phyloP scores from a whole-genome alignment of 2,888 invertebrate species.

The Laspeyria flexula region DNA sequence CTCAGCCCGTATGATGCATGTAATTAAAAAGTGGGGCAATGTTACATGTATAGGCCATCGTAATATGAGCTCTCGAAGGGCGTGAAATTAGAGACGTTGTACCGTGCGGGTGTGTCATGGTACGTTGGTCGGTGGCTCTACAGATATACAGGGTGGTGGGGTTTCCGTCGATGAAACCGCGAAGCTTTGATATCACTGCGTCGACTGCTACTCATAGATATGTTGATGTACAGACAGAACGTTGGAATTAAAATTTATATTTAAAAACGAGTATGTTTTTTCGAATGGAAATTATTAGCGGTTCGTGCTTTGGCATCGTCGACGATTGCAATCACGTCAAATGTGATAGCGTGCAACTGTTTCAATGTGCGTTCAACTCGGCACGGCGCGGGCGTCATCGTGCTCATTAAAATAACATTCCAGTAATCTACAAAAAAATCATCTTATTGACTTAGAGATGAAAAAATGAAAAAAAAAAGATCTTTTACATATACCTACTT shows the following conservation, averaged over 20 bases:
- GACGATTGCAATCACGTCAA: constrained; percentile 22
- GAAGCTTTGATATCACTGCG: constrained; percentile 66
- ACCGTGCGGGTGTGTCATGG: constrained; percentile 17
- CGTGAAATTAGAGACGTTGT: background rate
- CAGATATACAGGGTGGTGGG: constrained; percentile 38
- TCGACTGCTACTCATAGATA: constrained; percentile 54
- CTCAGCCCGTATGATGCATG: constrained; percentile 72
- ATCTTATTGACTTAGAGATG: too few species aligned
- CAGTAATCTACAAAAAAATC: too few species aligned
- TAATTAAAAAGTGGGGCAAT: constrained; percentile 79
- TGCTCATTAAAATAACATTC: too few species aligned
- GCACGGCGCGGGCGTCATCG: too few species aligned
- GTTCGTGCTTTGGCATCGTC: constrained; percentile 14
- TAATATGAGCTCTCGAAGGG: constrained; percentile 34
- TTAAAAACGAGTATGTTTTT: constrained; percentile 26
- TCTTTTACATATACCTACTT: too few species aligned
- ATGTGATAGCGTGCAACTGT: too few species aligned
- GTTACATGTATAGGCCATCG: constrained; percentile 49
- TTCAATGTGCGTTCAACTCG: too few species aligned
- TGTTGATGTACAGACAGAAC: constrained; percentile 54
- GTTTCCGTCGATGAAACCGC: constrained; percentile 61
- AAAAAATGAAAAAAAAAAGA: too few species aligned
- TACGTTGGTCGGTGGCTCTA: constrained; percentile 25
- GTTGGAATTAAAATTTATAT: constrained; percentile 45
- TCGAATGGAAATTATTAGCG: constrained; percentile 23